Evolutionary conservation across 2,888 invertebrate species (phyloP).

Genomic region (Euzophera pinguis): DNA sequence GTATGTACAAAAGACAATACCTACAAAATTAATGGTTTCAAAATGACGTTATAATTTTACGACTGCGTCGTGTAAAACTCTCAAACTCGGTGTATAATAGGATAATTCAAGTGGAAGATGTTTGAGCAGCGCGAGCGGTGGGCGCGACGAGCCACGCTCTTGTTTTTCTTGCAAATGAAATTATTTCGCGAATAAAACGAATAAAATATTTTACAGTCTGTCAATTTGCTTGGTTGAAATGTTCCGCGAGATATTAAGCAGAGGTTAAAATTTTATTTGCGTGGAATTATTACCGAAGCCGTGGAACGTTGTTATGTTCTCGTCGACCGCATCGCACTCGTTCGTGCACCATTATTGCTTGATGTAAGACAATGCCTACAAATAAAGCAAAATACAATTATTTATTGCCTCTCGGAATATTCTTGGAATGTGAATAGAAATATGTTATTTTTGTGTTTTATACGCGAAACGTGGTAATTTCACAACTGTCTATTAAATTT

Average conservation of each 20-base stretch:
- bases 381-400: conserved; percentile 61
- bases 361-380: conserved; percentile 65
- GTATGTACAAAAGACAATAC: neutral
- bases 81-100: conserved; percentile 65
- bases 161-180: conserved; percentile 77
- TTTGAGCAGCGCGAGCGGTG: conserved; percentile 41
- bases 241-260: conserved; percentile 70
- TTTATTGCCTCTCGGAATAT: conserved; percentile 49
- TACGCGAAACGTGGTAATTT: no score
- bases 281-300: conserved; percentile 58
- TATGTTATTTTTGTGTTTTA: neutral
- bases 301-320: conserved; percentile 42
- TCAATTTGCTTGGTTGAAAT: conserved; percentile 69
- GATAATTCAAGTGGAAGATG: conserved; percentile 74
- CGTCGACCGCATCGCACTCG: conserved; percentile 46
- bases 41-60: conserved; percentile 47
- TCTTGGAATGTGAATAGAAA: neutral
- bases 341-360: conserved; percentile 56
- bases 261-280: conserved; percentile 78
- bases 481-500: no score
- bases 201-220: conserved; percentile 80
- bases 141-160: conserved; percentile 30
- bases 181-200: conserved; percentile 74
- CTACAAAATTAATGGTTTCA: conserved; percentile 32
- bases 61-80: conserved; percentile 42